Base-by-base conservation (phyloP, 2,888 invertebrate genomes). In the Platycnemis pennipes region DNA sequence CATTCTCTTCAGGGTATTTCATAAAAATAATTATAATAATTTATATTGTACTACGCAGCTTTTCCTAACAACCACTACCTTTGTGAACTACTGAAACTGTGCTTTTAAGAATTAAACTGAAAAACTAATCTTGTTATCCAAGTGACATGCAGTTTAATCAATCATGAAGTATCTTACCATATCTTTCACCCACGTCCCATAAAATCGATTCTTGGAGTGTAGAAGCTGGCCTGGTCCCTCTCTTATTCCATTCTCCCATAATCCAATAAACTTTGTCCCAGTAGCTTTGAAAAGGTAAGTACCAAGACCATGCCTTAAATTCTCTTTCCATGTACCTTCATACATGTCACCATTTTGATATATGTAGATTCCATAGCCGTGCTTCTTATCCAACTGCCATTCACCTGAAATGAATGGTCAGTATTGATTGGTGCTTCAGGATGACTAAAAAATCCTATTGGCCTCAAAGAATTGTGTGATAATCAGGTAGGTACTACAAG, bases 331-430 rank as follows among this genome's bases (percentile, higher is more conserved):
- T 94, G 97, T 97, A 0, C 98, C 98, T 96, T 98, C 98, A 96
- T 98, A 98, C 63, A 98, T 97, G 96, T 98, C 98, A 0, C 98
- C 98, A 96, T 98, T 98, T 0, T 97, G 97, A 95, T 98, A 98
- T 95, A 97, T 97, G 95, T 98, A 98, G 4, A 97, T 97, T 0
- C 98, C 98, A 95, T 98, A 98, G 0, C 98, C 98, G 95, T 98
- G 98, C 95, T 98, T 97, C 37, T 96, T 95, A 94, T 98, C 98
- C 94, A 97, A 97, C 95, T 97, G 97, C 98, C 98, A 98, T 94
- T 96, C 95, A 45, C 96, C 96, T 89, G 42, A 42, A 56, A 89
- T 8, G 8, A 89, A 89, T 56, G 1, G 8, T 56, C n/a, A n/a
- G n/a, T n/a, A n/a, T n/a, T n/a, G n/a, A n/a, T n/a, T n/a, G n/a